A percentile compares a stretch with the other conserved stretches of the same genome.
Evolutionary conservation across 2,888 invertebrate species (phyloP).

Genomic region (Oscheius sp.): DNA sequence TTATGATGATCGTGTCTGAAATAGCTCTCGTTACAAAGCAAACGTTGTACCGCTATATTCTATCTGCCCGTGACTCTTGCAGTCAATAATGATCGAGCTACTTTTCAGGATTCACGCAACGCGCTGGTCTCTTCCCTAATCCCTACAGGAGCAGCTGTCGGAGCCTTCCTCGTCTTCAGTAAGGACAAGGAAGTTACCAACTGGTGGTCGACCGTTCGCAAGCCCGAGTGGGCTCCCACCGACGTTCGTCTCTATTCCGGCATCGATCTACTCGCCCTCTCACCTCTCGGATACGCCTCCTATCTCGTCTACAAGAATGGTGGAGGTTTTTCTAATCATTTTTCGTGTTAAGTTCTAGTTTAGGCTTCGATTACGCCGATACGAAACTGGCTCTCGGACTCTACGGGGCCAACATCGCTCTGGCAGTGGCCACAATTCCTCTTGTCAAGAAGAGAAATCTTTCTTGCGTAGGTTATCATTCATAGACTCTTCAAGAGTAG

Average conservation of each 20-base stretch:
- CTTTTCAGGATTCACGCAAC: conserved; percentile 61
- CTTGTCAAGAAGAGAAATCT: conserved; percentile 62
- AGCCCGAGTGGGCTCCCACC: conserved; percentile 64
- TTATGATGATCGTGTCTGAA: no score
- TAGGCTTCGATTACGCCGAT: conserved; percentile 70
- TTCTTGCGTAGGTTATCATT: conserved; percentile 48
- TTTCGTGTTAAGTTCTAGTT: neutral
- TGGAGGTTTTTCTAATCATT: conserved; percentile 53
- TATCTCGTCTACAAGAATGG: conserved; percentile 71
- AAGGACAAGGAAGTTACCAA: conserved; percentile 49
- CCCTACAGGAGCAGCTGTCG: conserved; percentile 60
- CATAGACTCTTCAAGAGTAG: no score
- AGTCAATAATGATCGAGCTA: no score
- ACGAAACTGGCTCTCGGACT: conserved; percentile 64
- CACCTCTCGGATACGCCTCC: conserved; percentile 69
- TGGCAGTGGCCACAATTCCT: conserved; percentile 58
- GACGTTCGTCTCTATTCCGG: conserved; percentile 60
- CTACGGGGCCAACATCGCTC: conserved; percentile 61
- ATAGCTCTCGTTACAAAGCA: no score
- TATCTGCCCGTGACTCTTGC: no score
- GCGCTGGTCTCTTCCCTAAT: conserved; percentile 60
- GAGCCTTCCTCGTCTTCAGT: conserved; percentile 50
- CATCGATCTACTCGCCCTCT: conserved; percentile 61
- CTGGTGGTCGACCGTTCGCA: conserved; percentile 59
- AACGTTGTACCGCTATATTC: no score